A percentile compares a stretch with the other conserved stretches of the same genome.
Conservation (phyloP, 2,113 vertebrate species). For the Epinephelus moara region DNA sequence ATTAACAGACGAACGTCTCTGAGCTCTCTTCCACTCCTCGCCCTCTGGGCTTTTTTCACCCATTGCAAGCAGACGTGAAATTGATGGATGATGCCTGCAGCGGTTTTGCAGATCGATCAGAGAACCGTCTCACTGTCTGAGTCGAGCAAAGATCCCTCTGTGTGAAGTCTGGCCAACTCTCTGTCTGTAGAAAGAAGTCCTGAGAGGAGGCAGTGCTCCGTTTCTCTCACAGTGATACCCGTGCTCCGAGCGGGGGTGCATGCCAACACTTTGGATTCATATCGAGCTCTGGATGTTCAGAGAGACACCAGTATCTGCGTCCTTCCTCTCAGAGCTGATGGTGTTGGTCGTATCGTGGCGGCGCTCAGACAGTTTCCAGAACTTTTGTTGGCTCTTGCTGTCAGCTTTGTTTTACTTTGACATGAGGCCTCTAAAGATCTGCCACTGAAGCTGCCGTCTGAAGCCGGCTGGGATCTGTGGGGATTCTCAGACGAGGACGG, state of each 20-base stretch:
- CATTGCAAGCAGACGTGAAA: slow-evolving; percentile 63
- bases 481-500: slow-evolving; percentile 58
- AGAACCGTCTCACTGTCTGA: slow-evolving; percentile 70
- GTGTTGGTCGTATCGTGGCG: not conserved
- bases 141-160: slow-evolving; percentile 67
- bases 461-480: slow-evolving; percentile 51
- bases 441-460: slow-evolving; percentile 31
- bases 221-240: slow-evolving; percentile 37
- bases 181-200: slow-evolving; percentile 43
- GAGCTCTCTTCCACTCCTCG: slow-evolving; percentile 46
- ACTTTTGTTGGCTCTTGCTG: slow-evolving; percentile 30
- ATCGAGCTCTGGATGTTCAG: not conserved
- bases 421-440: slow-evolving; percentile 51
- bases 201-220: slow-evolving; percentile 40
- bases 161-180: slow-evolving; percentile 67
- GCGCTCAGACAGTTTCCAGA: slow-evolving; percentile 14
- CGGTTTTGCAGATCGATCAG: slow-evolving; percentile 76
- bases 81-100: slow-evolving; percentile 73
- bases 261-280: not conserved
- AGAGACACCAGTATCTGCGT: slow-evolving; percentile 3
- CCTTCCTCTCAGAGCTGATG: not conserved
- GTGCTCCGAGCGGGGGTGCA: slow-evolving; percentile 3
- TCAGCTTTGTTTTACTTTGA: slow-evolving; percentile 47
- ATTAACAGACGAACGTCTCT: slow-evolving; percentile 65
- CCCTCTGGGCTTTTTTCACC: slow-evolving; percentile 27